Conservation (phyloP, 2,888 invertebrate species). For the Drosophila prostipennis region DNA sequence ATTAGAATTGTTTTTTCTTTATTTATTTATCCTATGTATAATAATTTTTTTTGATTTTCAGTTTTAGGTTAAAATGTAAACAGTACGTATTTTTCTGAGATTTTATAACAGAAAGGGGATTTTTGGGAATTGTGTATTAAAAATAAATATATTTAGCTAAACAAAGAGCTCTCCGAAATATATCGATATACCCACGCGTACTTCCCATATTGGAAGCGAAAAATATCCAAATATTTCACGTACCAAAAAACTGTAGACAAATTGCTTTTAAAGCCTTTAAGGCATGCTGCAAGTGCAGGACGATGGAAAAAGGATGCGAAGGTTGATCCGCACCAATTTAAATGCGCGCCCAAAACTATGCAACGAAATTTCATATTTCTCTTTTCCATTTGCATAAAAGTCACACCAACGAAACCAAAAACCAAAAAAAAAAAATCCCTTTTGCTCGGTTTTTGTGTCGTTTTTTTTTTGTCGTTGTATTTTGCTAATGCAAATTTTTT, state of each 20-base stretch:
- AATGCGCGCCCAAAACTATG: constrained; percentile 70
- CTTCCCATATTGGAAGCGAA: constrained; percentile 1
- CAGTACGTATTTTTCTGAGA: too few species aligned
- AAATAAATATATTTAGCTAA: too few species aligned
- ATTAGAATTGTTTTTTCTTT: too few species aligned
- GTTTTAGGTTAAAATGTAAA: too few species aligned
- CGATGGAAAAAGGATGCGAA: constrained; percentile 10
- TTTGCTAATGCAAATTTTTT: constrained; percentile 33
- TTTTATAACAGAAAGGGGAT: too few species aligned
- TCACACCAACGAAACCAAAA: constrained; percentile 26
- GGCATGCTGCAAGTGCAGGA: constrained; percentile 41
- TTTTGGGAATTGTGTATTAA: too few species aligned
- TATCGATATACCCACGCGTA: neutral
- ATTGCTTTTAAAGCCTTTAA: constrained; percentile 77
- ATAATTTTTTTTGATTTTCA: too few species aligned
- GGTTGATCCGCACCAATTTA: constrained; percentile 55
- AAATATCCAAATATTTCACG: constrained; percentile 23
- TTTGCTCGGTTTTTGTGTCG: constrained; percentile 1
- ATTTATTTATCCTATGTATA: too few species aligned
- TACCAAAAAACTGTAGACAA: constrained; percentile 45
- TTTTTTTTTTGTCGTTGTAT: neutral
- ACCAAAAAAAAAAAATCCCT: constrained; percentile 18
- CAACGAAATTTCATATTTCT: constrained; percentile 46
- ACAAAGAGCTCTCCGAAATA: too few species aligned
- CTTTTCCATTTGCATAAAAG: constrained; percentile 64